A percentile compares a stretch with the other conserved stretches of the same genome.
phyloP scores from a whole-genome alignment of 2,888 invertebrate genomes.

The Thyatira batis region DNA sequence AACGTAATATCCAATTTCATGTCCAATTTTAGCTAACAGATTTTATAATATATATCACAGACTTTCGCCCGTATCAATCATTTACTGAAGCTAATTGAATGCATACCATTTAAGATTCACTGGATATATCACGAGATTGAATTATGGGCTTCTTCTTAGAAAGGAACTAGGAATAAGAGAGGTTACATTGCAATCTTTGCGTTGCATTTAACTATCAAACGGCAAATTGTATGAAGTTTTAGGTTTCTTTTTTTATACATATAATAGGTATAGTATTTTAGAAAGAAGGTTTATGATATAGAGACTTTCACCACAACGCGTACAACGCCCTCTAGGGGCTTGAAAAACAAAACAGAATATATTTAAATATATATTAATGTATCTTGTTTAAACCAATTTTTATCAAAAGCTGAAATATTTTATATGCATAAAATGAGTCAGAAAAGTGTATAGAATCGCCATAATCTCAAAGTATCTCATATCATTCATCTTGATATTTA shows the following conservation, averaged over 20 bases:
- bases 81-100: conserved; percentile 20
- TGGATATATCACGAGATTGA: conserved; percentile 30
- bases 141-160: conserved; percentile 29
- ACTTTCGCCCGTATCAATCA: background rate
- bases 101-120: conserved; percentile 23
- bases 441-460: background rate
- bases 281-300: no score
- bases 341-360: no score
- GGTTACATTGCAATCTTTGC: conserved; percentile 23
- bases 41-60: background rate
- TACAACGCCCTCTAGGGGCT: no score
- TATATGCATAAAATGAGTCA: background rate
- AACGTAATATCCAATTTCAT: conserved; percentile 34
- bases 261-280: no score
- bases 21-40: conserved; percentile 14
- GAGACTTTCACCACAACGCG: no score
- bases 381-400: no score
- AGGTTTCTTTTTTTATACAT: no score
- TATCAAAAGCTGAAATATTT: no score
- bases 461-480: background rate
- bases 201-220: conserved; percentile 1
- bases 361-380: no score
- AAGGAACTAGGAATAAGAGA: conserved; percentile 23
- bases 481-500: background rate
- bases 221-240: no score